phyloP scores from a whole-genome alignment of 64 coral and sea anemone species.

The Pachyseris speciosa region DNA sequence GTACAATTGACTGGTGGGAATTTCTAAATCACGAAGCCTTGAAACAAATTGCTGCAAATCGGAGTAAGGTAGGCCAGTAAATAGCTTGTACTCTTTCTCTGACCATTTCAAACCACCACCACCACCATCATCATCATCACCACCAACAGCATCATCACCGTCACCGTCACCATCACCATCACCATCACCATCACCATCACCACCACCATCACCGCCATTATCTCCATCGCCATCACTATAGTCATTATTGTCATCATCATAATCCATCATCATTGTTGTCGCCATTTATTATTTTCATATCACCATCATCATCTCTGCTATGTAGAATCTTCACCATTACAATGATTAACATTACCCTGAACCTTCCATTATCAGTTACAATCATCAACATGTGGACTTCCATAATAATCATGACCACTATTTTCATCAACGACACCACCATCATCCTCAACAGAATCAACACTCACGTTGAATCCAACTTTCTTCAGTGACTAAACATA shows the following conservation, averaged over 20 bases:
- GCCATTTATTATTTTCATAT: too few relatives aligned
- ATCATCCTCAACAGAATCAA: neutral
- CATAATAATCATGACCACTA: too few relatives aligned
- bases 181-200: neutral
- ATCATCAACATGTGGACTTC: too few relatives aligned
- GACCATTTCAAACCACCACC: neutral
- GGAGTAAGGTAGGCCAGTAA: constrained; percentile 59
- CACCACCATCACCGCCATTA: neutral
- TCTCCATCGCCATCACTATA: neutral
- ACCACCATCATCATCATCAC: too few relatives aligned
- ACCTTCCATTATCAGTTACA: too few relatives aligned
- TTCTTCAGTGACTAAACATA: too few relatives aligned
- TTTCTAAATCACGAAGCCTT: constrained; percentile 92
- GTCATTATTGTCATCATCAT: too few relatives aligned
- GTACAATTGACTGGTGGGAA: constrained; percentile 99
- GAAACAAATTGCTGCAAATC: constrained; percentile 71
- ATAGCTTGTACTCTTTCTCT: neutral
- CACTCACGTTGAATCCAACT: neutral
- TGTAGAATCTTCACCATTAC: too few relatives aligned
- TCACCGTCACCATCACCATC: neutral
- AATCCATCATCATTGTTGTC: too few relatives aligned
- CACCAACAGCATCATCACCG: neutral
- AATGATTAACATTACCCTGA: too few relatives aligned
- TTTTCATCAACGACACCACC: neutral
- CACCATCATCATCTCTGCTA: too few relatives aligned